Percentiles rank a stretch among this genome's conserved stretches.
Conservation (phyloP, 2,797 vertebrate species). For the Artibeus lituratus region DNA sequence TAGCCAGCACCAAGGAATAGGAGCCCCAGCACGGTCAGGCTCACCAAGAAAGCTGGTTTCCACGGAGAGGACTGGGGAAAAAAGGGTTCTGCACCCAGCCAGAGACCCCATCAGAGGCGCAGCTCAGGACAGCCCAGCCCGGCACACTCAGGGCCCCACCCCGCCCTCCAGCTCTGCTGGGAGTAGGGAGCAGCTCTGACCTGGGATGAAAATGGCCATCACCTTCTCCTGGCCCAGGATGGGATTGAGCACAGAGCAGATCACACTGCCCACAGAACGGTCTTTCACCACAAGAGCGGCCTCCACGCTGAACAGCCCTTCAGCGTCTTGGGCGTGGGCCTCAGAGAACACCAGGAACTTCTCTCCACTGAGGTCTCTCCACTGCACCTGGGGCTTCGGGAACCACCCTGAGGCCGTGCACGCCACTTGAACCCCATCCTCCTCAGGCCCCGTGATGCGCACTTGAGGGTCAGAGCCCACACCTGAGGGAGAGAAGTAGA, state of each 20-base stretch:
- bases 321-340: background rate
- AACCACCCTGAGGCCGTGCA: background rate
- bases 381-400: background rate
- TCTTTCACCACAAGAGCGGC: background rate
- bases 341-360: background rate
- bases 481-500: background rate
- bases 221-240: constrained; percentile 6
- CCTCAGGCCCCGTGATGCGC: background rate
- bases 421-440: background rate
- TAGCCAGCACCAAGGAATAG: background rate
- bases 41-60: background rate
- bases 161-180: background rate
- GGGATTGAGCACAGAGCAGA: background rate
- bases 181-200: background rate
- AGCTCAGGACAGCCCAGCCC: background rate
- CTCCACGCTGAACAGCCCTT: background rate
- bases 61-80: constrained; percentile 21
- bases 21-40: background rate
- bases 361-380: background rate
- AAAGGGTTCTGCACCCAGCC: background rate
- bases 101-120: background rate
- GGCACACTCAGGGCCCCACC: rapidly evolving
- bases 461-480: constrained; percentile 22
- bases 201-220: background rate
- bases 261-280: background rate